Percentiles rank a stretch among this genome's conserved stretches.
These are phyloP conservation scores for Pantherophis alleghaniensis DNA, from an alignment of 2,797 vertebrate species.

Conservation along the genomic window DNA sequence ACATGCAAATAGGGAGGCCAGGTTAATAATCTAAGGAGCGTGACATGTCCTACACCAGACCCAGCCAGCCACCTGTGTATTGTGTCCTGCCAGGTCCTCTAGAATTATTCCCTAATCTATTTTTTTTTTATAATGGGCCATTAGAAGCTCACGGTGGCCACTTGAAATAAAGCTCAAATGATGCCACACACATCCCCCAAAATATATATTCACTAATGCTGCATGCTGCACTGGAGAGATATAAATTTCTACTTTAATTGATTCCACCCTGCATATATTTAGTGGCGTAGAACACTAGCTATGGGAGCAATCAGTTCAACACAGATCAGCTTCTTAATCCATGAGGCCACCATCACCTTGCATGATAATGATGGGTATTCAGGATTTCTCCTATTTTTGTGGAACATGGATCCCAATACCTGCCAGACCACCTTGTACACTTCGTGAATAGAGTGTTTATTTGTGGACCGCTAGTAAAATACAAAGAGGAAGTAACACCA, in stretches of 20 bases:
- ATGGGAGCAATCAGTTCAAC: background rate
- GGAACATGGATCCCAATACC: background rate
- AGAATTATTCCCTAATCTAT: background rate
- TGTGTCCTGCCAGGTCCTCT: background rate
- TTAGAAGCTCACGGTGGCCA: background rate
- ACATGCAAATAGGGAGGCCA: background rate
- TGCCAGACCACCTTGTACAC: background rate
- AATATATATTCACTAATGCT: background rate
- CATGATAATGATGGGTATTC: background rate
- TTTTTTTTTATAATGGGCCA: background rate
- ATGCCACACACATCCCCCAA: background rate
- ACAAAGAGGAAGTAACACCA: background rate
- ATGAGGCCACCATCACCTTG: background rate
- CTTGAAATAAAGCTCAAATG: background rate
- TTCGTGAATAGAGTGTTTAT: background rate
- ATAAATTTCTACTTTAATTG: background rate
- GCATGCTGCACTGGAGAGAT: background rate
- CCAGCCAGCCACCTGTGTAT: background rate
- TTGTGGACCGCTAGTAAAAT: background rate
- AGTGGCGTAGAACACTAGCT: background rate
- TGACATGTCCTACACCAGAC: background rate
- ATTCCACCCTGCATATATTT: background rate
- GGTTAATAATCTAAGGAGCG: background rate
- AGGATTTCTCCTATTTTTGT: background rate
- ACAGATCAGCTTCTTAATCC: background rate